These are phyloP conservation scores for Malacoraja senta DNA, from an alignment of 2,797 vertebrate genomes.

Conservation along the genomic window DNA sequence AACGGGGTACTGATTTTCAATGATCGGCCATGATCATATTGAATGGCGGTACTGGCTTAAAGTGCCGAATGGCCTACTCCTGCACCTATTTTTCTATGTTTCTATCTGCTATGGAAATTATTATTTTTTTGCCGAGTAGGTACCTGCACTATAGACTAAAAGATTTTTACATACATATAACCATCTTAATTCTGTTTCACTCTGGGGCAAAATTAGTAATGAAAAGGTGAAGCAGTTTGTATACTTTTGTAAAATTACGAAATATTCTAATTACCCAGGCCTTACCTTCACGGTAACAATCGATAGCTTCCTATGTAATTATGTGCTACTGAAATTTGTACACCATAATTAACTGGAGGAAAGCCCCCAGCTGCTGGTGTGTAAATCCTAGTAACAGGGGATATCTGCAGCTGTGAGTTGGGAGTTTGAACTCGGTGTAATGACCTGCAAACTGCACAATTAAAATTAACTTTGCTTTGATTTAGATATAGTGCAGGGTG, in stretches of 20 bases:
- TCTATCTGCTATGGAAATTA: not conserved
- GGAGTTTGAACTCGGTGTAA: not conserved
- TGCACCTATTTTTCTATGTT: not conserved
- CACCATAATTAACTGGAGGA: not conserved
- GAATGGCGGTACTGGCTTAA: too few species aligned
- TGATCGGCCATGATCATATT: too few species aligned
- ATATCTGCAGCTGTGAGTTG: not conserved
- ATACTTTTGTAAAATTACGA: not conserved
- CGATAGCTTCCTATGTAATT: not conserved
- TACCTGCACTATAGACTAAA: not conserved
- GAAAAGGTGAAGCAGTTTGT: not conserved
- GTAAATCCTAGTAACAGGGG: not conserved
- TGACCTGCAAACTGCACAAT: not conserved
- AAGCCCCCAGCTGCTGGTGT: not conserved
- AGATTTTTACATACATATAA: not conserved
- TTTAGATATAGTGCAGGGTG: not conserved
- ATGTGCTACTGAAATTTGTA: slow-evolving; percentile 19
- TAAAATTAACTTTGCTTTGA: not conserved
- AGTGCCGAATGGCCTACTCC: too few species aligned
- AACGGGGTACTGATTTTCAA: too few species aligned
- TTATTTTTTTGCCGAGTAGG: not conserved
- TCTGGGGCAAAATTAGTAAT: not conserved
- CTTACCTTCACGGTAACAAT: not conserved
- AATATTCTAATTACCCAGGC: not conserved
- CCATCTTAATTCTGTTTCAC: not conserved